Conservation (phyloP, 2,797 vertebrate genomes). For the Micrastur ruficollis region DNA sequence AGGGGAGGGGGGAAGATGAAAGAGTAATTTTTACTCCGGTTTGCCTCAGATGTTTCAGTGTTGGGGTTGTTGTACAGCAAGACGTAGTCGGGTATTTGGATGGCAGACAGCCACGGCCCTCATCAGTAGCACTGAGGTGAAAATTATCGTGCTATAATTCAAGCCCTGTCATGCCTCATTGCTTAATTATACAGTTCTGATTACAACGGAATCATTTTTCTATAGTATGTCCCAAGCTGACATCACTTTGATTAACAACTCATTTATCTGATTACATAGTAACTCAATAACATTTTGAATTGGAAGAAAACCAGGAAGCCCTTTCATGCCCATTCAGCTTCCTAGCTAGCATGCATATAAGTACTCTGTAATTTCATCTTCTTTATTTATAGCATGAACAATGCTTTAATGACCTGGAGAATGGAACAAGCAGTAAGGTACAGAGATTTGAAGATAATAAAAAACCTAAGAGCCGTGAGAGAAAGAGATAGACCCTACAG, state of each 20-base stretch:
- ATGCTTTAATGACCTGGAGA: constrained; percentile 49
- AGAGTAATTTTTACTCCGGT: background rate
- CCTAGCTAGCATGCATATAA: background rate
- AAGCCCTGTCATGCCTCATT: constrained; percentile 67
- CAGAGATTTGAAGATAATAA: constrained; percentile 17
- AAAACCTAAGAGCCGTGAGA: background rate
- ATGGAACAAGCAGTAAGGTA: constrained; percentile 15
- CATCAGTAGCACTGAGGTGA: constrained; percentile 49
- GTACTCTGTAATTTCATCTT: constrained; percentile 52
- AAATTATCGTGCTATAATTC: constrained; percentile 58
- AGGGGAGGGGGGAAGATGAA: background rate
- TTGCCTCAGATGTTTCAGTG: constrained; percentile 30
- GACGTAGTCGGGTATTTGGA: background rate
- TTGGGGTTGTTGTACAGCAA: constrained; percentile 1
- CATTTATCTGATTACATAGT: constrained; percentile 70
- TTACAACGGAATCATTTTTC: constrained; percentile 67
- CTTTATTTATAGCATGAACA: constrained; percentile 60
- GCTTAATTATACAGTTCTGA: constrained; percentile 64
- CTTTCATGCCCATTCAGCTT: constrained; percentile 64
- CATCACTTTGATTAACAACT: constrained; percentile 70
- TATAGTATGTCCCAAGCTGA: constrained; percentile 66
- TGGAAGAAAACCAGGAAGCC: constrained; percentile 64
- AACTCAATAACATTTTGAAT: constrained; percentile 67
- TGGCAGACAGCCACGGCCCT: constrained; percentile 48
- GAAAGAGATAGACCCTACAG: background rate